Evolutionary conservation across 1,140 invertebrate species (phyloP).

Genomic region (Centruroides vittatus): DNA sequence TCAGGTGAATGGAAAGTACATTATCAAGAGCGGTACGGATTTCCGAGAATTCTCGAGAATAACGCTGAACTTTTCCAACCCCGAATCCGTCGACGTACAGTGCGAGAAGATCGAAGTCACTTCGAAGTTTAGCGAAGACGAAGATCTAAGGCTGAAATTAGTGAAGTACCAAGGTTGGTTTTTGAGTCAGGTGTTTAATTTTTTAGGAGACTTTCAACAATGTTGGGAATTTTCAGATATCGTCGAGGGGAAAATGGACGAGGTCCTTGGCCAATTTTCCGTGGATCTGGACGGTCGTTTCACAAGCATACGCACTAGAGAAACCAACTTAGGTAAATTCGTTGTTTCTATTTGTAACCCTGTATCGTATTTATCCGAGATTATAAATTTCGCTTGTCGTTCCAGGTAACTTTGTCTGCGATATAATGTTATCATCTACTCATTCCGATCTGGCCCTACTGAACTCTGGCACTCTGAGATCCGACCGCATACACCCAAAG

Average conservation of each 20-base stretch:
- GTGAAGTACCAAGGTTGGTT: conserved; percentile 50
- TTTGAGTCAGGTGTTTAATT: not conserved
- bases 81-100: conserved; percentile 40
- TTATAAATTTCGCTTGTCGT: not conserved
- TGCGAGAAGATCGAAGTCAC: conserved; percentile 58
- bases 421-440: conserved; percentile 66
- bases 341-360: conserved; percentile 15
- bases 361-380: not conserved
- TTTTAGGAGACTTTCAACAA: not conserved
- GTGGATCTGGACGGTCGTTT: conserved; percentile 74
- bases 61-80: conserved; percentile 43
- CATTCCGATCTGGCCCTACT: conserved; percentile 67
- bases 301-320: conserved; percentile 53
- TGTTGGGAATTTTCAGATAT: conserved; percentile 5
- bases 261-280: conserved; percentile 60
- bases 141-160: conserved; percentile 49
- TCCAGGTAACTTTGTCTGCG: conserved; percentile 71
- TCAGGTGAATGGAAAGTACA: conserved; percentile 60
- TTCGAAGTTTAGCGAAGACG: conserved; percentile 52
- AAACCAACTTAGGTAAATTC: conserved; percentile 53
- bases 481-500: conserved; percentile 54
- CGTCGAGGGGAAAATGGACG: conserved; percentile 65
- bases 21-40: conserved; percentile 83
- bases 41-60: conserved; percentile 75
- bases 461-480: conserved; percentile 74